Base-by-base conservation (phyloP, 2,113 vertebrate species). In the Rhabdomys dilectus region DNA sequence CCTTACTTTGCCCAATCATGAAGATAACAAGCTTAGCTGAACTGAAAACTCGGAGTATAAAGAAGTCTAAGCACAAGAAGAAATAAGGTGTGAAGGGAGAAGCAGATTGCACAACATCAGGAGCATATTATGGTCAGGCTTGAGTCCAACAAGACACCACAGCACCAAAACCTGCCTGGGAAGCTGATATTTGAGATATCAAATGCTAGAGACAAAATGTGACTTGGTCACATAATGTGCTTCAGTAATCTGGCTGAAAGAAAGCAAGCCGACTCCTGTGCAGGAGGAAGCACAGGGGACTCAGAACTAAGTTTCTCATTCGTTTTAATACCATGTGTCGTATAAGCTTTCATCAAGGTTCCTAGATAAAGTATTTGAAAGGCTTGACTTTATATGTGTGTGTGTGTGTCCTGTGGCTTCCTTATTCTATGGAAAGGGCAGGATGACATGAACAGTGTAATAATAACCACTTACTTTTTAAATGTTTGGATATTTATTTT, bases 1-100 rank as follows among this genome's bases (percentile, higher is more conserved):
- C 87, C 36, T 91, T 97, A 56, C 53, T 96, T 93, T 93, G 19
- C n/a, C 15, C 56, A 34, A 6, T 81, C 51, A 96, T 94, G 21
- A 45, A 97, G 94, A 97, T 98, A 98, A 98, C 89, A 97, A 94
- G 81, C 97, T 97, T 76, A 76, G 96, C 86, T 96, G 95, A 80
- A 80, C 21, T 60, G 92, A 92, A 97, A 97, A 93, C 70, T 51
- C 0, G 5, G 84, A 98, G 98, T 98, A 98, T 95, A 92, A 97
- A 98, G 98, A 97, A 96, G 96, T 98, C 94, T 97, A 80, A 84
- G 89, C 97, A 95, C 93, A 95, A 97, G 97, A 97, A 88, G 94
- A 96, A 68, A 91, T 94, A 68, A 70, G 68, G n/a, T 72, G 0
- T 0, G 7, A 3, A 78, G 93, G 88, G 90, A 84, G 51, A 88